These are phyloP conservation scores for Digitonthophagus gazella DNA, from an alignment of 2,888 invertebrate genomes.

Conservation along the genomic window DNA sequence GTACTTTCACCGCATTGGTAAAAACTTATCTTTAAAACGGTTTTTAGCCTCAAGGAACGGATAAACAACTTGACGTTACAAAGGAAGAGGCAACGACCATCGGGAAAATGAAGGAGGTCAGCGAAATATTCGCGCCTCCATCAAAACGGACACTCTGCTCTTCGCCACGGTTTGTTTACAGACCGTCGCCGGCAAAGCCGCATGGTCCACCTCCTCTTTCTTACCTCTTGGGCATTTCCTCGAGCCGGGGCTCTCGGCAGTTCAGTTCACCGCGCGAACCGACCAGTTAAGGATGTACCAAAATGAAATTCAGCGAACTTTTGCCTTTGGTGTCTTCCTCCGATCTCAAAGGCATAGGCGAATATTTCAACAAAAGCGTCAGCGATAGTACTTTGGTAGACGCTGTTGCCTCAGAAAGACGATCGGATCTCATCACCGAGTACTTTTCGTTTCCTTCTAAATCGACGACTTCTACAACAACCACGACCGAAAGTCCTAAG, in stretches of 20 bases:
- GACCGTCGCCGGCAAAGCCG: too few species aligned
- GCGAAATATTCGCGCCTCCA: too few species aligned
- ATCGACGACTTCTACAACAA: conserved; percentile 45
- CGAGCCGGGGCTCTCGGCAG: neutral
- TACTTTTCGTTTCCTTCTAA: conserved; percentile 74
- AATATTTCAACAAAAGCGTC: neutral
- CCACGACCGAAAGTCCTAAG: conserved; percentile 41
- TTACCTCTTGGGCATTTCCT: neutral
- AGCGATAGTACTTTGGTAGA: conserved; percentile 1
- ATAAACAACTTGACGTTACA: too few species aligned
- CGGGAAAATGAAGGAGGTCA: too few species aligned
- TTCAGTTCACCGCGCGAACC: neutral
- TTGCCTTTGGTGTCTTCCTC: neutral
- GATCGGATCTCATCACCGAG: conserved; percentile 80
- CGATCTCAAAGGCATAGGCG: neutral
- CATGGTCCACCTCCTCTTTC: neutral
- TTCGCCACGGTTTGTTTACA: too few species aligned
- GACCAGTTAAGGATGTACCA: neutral
- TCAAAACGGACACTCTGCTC: too few species aligned
- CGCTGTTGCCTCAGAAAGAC: conserved; percentile 46
- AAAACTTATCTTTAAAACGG: too few species aligned
- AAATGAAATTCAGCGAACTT: neutral
- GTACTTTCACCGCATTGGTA: too few species aligned
- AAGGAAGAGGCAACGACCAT: too few species aligned
- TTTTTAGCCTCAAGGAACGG: too few species aligned